Conservation (phyloP, 2,888 invertebrate species). For the Acleris literana region DNA sequence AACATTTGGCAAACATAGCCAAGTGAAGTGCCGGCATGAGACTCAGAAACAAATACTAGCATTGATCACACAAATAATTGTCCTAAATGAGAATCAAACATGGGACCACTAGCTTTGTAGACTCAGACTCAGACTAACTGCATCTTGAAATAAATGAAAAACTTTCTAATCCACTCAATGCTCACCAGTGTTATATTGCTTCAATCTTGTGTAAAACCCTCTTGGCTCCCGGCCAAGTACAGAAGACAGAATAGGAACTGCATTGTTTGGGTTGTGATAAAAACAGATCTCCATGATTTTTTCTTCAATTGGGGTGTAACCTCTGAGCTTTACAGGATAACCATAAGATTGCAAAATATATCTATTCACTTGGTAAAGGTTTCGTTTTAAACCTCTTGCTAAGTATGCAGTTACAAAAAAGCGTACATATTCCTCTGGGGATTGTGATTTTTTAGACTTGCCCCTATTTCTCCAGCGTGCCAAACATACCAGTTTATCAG, state of each 20-base stretch:
- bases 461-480: slow-evolving; percentile 37
- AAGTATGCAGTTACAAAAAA: slow-evolving; percentile 36
- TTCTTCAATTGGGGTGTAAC: slow-evolving; percentile 33
- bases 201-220: slow-evolving; percentile 31
- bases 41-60: too few relatives aligned
- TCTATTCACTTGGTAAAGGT: slow-evolving; percentile 36
- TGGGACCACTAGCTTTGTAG: too few relatives aligned
- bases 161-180: background rate
- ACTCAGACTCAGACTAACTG: too few relatives aligned
- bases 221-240: slow-evolving; percentile 37
- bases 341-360: slow-evolving; percentile 27
- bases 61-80: too few relatives aligned
- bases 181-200: slow-evolving; percentile 20
- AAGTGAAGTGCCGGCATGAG: too few relatives aligned
- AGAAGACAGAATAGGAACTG: slow-evolving; percentile 16
- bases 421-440: slow-evolving; percentile 33
- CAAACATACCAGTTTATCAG: slow-evolving; percentile 37
- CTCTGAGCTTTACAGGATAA: slow-evolving; percentile 20
- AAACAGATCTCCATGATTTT: slow-evolving; percentile 37
- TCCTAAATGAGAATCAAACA: too few relatives aligned
- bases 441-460: slow-evolving; percentile 14
- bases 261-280: slow-evolving; percentile 26
- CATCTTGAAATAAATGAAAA: too few relatives aligned
- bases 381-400: slow-evolving; percentile 35
- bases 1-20: too few relatives aligned